Evolutionary conservation across 2,113 vertebrate genomes (phyloP).

Genomic region (Carettochelys insculpta): DNA sequence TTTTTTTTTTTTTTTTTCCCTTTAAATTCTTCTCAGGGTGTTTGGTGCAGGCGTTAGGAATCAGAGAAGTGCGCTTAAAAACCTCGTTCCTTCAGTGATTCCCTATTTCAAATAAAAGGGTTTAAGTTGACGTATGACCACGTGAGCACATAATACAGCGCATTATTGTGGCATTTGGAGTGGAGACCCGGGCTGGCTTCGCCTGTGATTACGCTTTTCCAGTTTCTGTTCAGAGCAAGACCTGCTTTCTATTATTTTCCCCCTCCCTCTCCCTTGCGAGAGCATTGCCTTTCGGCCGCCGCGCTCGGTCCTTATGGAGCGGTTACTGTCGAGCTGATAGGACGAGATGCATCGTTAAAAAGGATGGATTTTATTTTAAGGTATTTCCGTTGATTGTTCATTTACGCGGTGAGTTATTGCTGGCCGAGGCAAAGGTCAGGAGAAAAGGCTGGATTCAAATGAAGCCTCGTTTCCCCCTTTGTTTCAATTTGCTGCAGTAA

Average conservation of each 20-base stretch:
- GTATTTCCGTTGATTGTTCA: conserved; percentile 99
- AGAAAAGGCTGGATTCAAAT: conserved; percentile 75
- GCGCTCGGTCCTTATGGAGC: conserved; percentile 80
- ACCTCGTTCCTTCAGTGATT: conserved; percentile 90
- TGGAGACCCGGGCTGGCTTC: conserved; percentile 87
- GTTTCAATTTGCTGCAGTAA: conserved; percentile 76
- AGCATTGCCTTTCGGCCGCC: conserved; percentile 73
- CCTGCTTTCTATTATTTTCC: conserved; percentile 75
- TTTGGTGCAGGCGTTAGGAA: conserved; percentile 63
- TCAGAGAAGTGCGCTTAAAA: conserved; percentile 73
- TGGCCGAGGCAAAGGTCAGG: conserved; percentile 90
- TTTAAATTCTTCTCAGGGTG: conserved; percentile 59
- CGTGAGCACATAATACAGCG: conserved; percentile 94
- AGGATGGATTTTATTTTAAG: conserved; percentile 99
- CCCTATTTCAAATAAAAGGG: conserved; percentile 95
- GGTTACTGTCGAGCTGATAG: conserved; percentile 78
- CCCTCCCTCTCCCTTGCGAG: conserved; percentile 66
- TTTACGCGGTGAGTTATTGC: conserved; percentile 94
- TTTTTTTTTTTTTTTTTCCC: too few species aligned
- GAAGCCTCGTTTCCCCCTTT: conserved; percentile 74
- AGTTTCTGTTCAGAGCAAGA: conserved; percentile 87
- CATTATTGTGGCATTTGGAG: conserved; percentile 93
- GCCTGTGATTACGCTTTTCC: conserved; percentile 90
- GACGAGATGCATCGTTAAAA: conserved; percentile 80
- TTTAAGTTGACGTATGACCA: conserved; percentile 98